phyloP scores from a whole-genome alignment of 2,888 invertebrate genomes.

The Andrena camellia region DNA sequence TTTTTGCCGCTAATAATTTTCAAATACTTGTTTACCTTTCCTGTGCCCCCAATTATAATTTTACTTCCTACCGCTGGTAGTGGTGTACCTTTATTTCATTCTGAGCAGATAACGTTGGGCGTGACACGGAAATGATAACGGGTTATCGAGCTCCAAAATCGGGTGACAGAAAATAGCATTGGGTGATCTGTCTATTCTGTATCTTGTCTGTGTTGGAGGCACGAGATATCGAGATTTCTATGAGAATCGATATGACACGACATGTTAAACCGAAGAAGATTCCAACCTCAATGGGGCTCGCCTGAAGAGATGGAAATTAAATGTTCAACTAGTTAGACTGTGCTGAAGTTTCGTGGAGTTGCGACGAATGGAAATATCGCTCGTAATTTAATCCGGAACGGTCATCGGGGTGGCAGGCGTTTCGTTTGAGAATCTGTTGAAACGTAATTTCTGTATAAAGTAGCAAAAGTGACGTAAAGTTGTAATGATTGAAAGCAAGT shows the following conservation, averaged over 20 bases:
- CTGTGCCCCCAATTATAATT: too few relatives aligned
- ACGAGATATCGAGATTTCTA: constrained; percentile 59
- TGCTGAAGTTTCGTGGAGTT: constrained; percentile 1
- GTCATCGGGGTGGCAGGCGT: background rate
- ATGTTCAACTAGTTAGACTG: constrained; percentile 41
- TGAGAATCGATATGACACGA: constrained; percentile 59
- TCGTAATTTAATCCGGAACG: background rate
- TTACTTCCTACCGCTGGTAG: too few relatives aligned
- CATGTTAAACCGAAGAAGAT: constrained; percentile 51
- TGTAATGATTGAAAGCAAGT: constrained; percentile 78
- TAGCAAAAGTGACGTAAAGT: constrained; percentile 72
- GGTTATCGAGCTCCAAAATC: too few relatives aligned
- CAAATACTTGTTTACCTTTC: too few relatives aligned
- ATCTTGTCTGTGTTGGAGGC: background rate
- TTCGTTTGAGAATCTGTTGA: constrained; percentile 21
- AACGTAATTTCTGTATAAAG: constrained; percentile 52
- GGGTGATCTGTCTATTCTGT: too few relatives aligned
- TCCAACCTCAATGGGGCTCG: constrained; percentile 65
- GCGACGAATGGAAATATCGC: constrained; percentile 15
- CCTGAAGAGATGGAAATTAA: constrained; percentile 46
- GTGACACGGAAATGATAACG: too few relatives aligned
- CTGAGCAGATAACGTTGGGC: too few relatives aligned
- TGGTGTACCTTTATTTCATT: too few relatives aligned
- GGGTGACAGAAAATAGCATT: too few relatives aligned
- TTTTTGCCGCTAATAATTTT: too few relatives aligned